Conservation (phyloP, 1,140 invertebrate species). For the Phenacoccus solenopsis region DNA sequence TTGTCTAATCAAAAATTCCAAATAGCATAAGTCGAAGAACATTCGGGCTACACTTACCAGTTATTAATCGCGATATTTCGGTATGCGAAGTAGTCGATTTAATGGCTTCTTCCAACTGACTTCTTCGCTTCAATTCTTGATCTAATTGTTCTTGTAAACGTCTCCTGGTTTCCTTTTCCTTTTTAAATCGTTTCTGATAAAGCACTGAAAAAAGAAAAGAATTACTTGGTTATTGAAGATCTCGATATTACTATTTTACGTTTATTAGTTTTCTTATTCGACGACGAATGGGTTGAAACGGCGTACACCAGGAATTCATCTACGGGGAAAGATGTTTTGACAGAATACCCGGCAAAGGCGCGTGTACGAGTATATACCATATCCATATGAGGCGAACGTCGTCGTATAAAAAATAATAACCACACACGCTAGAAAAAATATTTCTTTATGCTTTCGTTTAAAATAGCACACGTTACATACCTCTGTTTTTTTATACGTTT, state of each 20-base stretch:
- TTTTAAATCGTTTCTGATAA: constrained; percentile 74
- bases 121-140: constrained; percentile 57
- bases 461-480: constrained; percentile 1
- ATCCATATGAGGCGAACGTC: not conserved
- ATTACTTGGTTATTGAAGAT: constrained; percentile 18
- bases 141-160: constrained; percentile 73
- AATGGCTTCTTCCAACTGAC: constrained; percentile 63
- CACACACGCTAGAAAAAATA: constrained; percentile 5
- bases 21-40: too few relatives aligned
- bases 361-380: not conserved
- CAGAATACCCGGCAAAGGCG: too few relatives aligned
- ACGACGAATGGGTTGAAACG: not conserved
- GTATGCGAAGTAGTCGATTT: constrained; percentile 58
- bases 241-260: constrained; percentile 8
- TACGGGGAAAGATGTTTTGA: not conserved
- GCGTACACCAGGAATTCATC: not conserved
- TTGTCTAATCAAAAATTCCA: too few relatives aligned
- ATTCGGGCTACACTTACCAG: constrained; percentile 42
- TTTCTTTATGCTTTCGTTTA: constrained; percentile 5
- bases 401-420: constrained; percentile 13
- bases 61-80: constrained; percentile 62
- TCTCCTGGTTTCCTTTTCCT: constrained; percentile 66
- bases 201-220: constrained; percentile 47
- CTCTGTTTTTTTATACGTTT: not conserved
- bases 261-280: not conserved